Evolutionary conservation across 2,797 vertebrate genomes (phyloP), one percentile per base, ranked within the genome.

Genomic region (Vultur gryphus): DNA sequence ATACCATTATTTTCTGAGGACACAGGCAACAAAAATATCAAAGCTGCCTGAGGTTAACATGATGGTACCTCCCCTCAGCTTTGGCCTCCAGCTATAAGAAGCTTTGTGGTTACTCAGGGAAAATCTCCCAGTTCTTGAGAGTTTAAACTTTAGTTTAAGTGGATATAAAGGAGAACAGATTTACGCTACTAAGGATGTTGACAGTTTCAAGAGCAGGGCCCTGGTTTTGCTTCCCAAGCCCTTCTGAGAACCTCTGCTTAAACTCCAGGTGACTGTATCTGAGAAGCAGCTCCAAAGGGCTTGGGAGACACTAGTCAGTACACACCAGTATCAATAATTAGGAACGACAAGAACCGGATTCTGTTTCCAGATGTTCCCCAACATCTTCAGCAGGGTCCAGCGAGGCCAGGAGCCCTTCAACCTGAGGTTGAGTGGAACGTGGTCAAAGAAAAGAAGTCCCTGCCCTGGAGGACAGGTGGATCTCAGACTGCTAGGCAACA

Each of bases 1-100:
- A 89, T 61, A 73, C 59, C 46, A 79, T 95, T 94, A 87, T 84
- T 85, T 97, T 94, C 81, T 80, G 65, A 78, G 66, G 49, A 84
- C 37, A 72, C 29, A 57, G 86, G n/a, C 37, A 51, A 92, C 44
- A 92, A 79, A 94, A 94, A 87, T 83, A 90, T 76, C 67, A 93
- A 70, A 95, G 66, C 84, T 93, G 75, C 59, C 62, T 51, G 81
- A 91, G 72, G 81, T 95, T 93, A 94, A 72, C 39, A 39, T 26
- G 44, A 66, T 58, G 58, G 35, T 35, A 65, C 31, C 31, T 91
- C 49, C 69, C 39, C 28, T 92, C 64, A 86, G 69, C 83, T 91
- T 94, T 80, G 54, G 48, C 65, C n/a, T 94, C 57, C 37, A 44
- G 49, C 83, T 86, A 3, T 76, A 89, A 95, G 76, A 82, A 89